Percentiles rank a stretch among this genome's conserved stretches.
Evolutionary conservation across 2,113 vertebrate species (phyloP).

Genomic region (Tyto alba): DNA sequence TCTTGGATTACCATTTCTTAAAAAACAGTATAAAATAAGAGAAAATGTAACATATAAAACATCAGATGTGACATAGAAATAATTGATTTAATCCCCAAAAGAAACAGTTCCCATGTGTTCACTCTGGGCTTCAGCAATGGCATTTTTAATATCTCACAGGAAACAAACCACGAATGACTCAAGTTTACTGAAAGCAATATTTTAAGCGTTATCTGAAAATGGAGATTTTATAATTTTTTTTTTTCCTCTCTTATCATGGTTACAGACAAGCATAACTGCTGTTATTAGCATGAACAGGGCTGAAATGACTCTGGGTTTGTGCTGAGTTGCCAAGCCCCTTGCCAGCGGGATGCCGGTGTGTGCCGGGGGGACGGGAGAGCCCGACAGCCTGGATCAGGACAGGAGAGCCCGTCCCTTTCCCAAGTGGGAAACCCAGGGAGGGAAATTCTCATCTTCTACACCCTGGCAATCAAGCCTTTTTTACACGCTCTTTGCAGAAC

Average conservation of each 20-base stretch:
- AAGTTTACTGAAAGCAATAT: neutral
- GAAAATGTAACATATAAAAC: neutral
- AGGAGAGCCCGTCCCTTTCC: neutral
- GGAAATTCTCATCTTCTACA: neutral
- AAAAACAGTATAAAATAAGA: neutral
- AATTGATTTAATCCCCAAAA: neutral
- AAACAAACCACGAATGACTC: neutral
- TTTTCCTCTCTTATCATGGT: neutral
- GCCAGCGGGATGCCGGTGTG: neutral
- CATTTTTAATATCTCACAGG: conserved; percentile 10
- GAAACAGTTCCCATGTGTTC: neutral
- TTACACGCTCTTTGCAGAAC: neutral
- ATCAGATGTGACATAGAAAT: neutral
- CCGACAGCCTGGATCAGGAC: neutral
- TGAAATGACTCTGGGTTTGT: neutral
- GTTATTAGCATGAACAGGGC: neutral
- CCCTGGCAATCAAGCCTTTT: neutral
- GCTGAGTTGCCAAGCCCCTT: neutral
- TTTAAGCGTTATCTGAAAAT: neutral
- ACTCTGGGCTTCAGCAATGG: neutral
- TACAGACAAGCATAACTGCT: neutral
- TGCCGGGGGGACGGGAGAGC: neutral
- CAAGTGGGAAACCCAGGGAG: neutral
- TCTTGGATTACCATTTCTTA: neutral
- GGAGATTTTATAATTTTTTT: neutral